phyloP scores from a whole-genome alignment of 1,140 invertebrate genomes.

The Gryllus bimaculatus region DNA sequence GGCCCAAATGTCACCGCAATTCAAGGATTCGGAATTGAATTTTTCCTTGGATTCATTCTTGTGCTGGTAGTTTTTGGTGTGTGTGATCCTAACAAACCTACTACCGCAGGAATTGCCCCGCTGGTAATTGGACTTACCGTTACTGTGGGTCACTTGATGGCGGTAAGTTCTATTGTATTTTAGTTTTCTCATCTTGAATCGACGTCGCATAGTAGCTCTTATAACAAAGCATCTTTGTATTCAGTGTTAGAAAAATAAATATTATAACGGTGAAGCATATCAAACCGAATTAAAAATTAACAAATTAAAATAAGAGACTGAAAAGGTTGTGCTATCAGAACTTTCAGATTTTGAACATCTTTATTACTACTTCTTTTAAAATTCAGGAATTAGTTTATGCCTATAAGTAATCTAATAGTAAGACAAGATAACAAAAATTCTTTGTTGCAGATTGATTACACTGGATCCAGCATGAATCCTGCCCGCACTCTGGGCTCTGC shows the following conservation, averaged over 20 bases:
- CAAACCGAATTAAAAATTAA: no score
- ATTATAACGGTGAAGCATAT: no score
- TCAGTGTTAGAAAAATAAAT: no score
- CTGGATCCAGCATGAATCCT: constrained; percentile 83
- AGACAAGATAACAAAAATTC: no score
- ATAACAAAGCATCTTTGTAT: no score
- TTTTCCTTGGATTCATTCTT: constrained; percentile 81
- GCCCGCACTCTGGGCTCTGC: constrained; percentile 78
- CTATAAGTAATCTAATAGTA: no score
- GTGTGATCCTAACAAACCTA: constrained; percentile 59
- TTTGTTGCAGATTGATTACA: constrained; percentile 52
- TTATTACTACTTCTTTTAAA: no score
- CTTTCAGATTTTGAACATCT: no score
- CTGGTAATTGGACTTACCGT: constrained; percentile 84
- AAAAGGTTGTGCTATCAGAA: no score
- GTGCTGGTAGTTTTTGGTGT: constrained; percentile 83
- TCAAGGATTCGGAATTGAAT: constrained; percentile 81
- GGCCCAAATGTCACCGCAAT: constrained; percentile 45
- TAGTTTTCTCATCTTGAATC: neutral
- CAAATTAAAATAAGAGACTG: no score
- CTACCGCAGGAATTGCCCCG: constrained; percentile 71
- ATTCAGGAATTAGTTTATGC: no score
- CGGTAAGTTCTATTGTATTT: constrained; percentile 43
- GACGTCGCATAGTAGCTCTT: neutral
- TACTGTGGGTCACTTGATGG: constrained; percentile 75